Evolutionary conservation across 2,888 invertebrate genomes (phyloP), one percentile per base, ranked within the genome.

Genomic region (Harpalus rubripes): DNA sequence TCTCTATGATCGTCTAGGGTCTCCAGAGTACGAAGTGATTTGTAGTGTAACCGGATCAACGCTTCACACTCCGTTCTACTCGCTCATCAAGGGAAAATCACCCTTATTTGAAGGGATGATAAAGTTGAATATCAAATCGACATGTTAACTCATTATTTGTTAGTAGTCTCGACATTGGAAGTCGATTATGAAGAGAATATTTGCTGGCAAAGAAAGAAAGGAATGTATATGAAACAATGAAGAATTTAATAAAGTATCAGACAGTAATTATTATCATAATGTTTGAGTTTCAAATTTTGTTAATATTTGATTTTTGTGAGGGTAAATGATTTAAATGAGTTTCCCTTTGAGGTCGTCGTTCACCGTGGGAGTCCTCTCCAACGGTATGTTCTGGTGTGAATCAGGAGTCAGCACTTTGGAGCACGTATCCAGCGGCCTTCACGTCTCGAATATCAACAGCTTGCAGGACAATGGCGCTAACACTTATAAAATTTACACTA

Each of bases 11-110:
- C 16, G 63, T 44, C 41, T n/a, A 18, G 26, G 78, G 56, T 68
- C 81, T 72, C 81, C 44, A 68, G 68, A 68, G 81, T 22, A 44
- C 68, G 58, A 68, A 81, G 81, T 81, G 81, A 81, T 81, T 81
- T 81, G 81, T 81, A 81, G 81, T 81, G 81, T 81, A 81, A 81
- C 39, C 81, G 15, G 81, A 81, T 22, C 12, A 68, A 15, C 58
- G 81, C 81, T 81, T 81, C 68, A 81, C 81, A 81, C 81, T 41
- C 52, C 32, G 61, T 61, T 16, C 80, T 41, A 4, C 39, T 6
- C 22, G 63, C 16, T 3, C 5, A 41, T 4, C 63, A 80, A 44
- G 44, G 63, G 26, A 80, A 80, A 63, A 39, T 16, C 61, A 63
- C 61, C 80, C 63, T 39, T 80, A 80, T 26, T 7, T 10, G 0